Conservation (phyloP, 1,140 invertebrate genomes). For the Zaprionus kolodkinae region DNA sequence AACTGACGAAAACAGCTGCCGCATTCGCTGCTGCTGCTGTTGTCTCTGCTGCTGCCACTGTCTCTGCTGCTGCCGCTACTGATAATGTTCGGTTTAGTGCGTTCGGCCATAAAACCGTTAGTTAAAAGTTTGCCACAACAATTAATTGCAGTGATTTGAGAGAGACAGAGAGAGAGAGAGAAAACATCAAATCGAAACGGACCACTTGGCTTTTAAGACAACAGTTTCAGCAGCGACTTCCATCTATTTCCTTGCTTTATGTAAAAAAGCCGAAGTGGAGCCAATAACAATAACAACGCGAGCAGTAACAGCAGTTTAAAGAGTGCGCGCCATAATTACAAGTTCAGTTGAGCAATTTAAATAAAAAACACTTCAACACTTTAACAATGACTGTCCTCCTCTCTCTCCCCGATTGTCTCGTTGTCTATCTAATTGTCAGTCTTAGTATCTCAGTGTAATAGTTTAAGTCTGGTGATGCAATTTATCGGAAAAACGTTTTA, state of each 20-base stretch:
- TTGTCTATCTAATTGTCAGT: constrained; percentile 33
- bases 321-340: constrained; percentile 68
- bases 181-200: constrained; percentile 41
- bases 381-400: constrained; percentile 54
- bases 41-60: constrained; percentile 30
- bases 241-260: constrained; percentile 57
- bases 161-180: constrained; percentile 28
- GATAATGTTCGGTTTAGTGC: constrained; percentile 18
- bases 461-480: constrained; percentile 69
- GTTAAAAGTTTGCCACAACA: constrained; percentile 71
- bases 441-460: constrained; percentile 30
- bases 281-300: constrained; percentile 45
- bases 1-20: constrained; percentile 62
- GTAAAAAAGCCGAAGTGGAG: constrained; percentile 40
- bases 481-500: constrained; percentile 72
- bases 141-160: constrained; percentile 71
- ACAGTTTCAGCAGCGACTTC: constrained; percentile 26
- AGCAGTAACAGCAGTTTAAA: constrained; percentile 12
- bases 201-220: constrained; percentile 54
- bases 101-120: constrained; percentile 75
- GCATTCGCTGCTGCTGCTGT: constrained; percentile 10
- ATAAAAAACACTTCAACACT: constrained; percentile 81
- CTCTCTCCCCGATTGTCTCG: constrained; percentile 12
- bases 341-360: constrained; percentile 80
- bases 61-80: constrained; percentile 8